These are phyloP conservation scores for Amblyopsis rosae DNA, from an alignment of 2,113 vertebrate genomes.

Conservation along the genomic window DNA sequence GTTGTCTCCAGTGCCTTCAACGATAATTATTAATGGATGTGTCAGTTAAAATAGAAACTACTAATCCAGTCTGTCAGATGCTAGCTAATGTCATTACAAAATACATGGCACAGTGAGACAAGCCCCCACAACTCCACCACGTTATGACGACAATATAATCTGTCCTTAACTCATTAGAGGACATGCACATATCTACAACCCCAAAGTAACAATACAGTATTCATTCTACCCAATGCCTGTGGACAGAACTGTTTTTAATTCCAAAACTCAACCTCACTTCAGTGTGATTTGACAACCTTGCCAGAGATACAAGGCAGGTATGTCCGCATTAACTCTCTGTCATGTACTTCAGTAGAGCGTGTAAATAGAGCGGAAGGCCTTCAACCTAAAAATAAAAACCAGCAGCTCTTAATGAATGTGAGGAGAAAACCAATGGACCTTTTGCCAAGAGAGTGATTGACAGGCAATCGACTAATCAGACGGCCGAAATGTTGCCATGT, in stretches of 20 bases:
- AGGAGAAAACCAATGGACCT: not conserved
- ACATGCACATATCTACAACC: conserved; percentile 36
- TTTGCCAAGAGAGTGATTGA: too few relatives aligned
- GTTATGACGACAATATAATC: conserved; percentile 59
- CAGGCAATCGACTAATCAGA: too few relatives aligned
- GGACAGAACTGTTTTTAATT: conserved; percentile 46
- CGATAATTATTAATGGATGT: conserved; percentile 59
- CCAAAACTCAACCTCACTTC: conserved; percentile 55
- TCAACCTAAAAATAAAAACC: conserved; percentile 31
- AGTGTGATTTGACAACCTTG: conserved; percentile 51
- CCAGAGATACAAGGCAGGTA: conserved; percentile 37
- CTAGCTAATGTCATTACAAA: conserved; percentile 65
- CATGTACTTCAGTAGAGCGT: conserved; percentile 28
- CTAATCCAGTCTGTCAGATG: conserved; percentile 70
- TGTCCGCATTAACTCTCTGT: conserved; percentile 52
- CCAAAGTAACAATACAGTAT: conserved; percentile 21
- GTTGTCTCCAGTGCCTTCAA: conserved; percentile 34
- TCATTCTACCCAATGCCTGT: conserved; percentile 25
- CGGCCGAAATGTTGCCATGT: too few relatives aligned
- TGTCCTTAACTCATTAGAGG: conserved; percentile 65
- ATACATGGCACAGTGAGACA: conserved; percentile 49
- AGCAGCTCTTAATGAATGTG: conserved; percentile 7
- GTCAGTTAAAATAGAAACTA: conserved; percentile 56
- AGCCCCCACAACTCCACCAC: conserved; percentile 12
- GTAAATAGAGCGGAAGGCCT: conserved; percentile 33